These are phyloP conservation scores for Diaphora mendica DNA, from an alignment of 2,888 invertebrate species.

Conservation along the genomic window DNA sequence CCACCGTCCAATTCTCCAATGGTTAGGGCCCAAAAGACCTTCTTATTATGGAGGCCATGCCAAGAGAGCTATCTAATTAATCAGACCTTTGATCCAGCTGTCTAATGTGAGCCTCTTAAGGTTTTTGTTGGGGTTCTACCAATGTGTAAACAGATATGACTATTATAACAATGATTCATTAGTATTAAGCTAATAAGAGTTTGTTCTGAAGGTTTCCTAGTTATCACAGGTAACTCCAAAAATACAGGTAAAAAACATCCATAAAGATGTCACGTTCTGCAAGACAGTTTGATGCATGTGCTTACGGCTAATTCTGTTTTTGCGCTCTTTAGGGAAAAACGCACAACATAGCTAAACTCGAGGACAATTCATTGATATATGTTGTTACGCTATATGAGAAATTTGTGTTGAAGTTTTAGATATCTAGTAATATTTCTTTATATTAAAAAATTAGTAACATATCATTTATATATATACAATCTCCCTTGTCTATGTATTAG, in stretches of 20 bases:
- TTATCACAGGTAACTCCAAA: conserved; percentile 40
- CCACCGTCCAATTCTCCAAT: no score
- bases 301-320: conserved; percentile 67
- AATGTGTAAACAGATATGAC: no score
- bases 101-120: no score
- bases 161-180: not conserved
- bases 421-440: not conserved
- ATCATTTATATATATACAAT: no score
- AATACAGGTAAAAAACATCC: conserved; percentile 56
- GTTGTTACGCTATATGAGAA: not conserved
- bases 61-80: no score
- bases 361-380: conserved; percentile 36
- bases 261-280: conserved; percentile 64
- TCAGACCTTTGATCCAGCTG: no score
- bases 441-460: no score
- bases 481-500: no score
- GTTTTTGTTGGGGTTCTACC: no score
- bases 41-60: no score
- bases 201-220: conserved; percentile 1
- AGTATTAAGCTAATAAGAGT: not conserved
- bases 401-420: not conserved
- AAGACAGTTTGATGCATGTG: conserved; percentile 68
- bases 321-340: conserved; percentile 57
- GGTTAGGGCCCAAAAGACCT: no score
- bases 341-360: conserved; percentile 25